Percentiles rank a stretch among this genome's conserved stretches.
These are phyloP conservation scores for Sorex araneus DNA, from an alignment of 2,113 vertebrate genomes.

Conservation along the genomic window DNA sequence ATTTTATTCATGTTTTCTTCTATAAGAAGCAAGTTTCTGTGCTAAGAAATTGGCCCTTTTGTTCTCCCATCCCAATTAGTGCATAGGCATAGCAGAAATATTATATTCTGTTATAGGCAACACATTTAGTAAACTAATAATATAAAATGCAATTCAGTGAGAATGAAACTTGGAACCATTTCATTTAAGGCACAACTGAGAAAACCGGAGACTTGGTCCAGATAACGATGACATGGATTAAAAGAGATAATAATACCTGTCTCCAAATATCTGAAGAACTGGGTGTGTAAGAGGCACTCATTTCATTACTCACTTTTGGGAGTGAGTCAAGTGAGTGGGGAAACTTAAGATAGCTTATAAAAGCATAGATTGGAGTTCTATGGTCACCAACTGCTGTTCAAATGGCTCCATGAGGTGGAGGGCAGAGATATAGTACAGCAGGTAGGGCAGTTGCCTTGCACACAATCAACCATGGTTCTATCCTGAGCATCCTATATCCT, in stretches of 20 bases:
- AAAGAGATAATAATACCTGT: neutral
- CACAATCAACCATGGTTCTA: too few relatives aligned
- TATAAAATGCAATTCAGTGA: constrained; percentile 21
- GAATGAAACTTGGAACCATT: constrained; percentile 4
- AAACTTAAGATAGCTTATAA: neutral
- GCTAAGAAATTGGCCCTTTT: neutral
- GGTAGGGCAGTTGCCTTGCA: too few relatives aligned
- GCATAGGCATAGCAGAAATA: neutral
- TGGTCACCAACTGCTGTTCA: neutral
- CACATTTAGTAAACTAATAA: constrained; percentile 28
- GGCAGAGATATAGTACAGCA: neutral
- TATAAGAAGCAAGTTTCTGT: neutral
- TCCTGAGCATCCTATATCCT: too few relatives aligned
- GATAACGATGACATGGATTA: constrained; percentile 17
- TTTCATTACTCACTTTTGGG: neutral
- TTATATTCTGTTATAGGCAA: neutral
- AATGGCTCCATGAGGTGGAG: neutral
- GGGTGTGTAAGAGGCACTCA: neutral
- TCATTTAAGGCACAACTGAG: neutral
- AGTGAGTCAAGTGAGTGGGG: neutral
- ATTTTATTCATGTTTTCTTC: constrained; percentile 20
- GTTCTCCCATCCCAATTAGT: neutral
- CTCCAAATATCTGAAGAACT: neutral
- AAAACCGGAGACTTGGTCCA: neutral
- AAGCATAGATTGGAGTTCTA: neutral